phyloP scores from a whole-genome alignment of 2,113 vertebrate genomes.

The Prolemur simus region DNA sequence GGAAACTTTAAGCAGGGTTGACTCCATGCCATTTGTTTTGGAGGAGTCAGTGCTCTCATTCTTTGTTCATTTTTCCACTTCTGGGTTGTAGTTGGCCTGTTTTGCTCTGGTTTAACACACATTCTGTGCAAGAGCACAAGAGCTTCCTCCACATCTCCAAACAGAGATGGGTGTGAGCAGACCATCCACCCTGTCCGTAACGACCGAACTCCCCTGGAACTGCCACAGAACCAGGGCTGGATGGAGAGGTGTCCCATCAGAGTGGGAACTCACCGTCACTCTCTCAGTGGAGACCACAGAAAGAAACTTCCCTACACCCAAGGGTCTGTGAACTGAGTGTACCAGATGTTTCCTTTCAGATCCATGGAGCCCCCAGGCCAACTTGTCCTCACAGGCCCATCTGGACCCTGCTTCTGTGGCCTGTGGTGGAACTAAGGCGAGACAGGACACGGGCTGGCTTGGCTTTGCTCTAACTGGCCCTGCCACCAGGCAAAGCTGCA shows the following conservation, averaged over 20 bases:
- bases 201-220: neutral
- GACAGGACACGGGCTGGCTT: fast-evolving
- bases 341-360: neutral
- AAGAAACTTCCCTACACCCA: neutral
- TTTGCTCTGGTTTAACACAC: neutral
- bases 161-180: neutral
- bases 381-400: neutral
- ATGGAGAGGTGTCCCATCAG: neutral
- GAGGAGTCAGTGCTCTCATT: neutral
- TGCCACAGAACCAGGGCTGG: neutral
- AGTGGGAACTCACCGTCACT: neutral
- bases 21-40: too few relatives aligned
- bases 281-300: too few relatives aligned
- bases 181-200: neutral
- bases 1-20: neutral
- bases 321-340: neutral
- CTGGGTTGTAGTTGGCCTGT: neutral
- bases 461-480: neutral
- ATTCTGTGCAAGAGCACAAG: neutral
- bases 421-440: too few relatives aligned
- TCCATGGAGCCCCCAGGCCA: neutral
- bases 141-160: neutral
- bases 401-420: neutral
- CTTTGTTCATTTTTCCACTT: neutral
- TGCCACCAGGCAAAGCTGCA: neutral